Conservation (phyloP, 2,113 vertebrate species). For the Rhadina sibilatrix region DNA sequence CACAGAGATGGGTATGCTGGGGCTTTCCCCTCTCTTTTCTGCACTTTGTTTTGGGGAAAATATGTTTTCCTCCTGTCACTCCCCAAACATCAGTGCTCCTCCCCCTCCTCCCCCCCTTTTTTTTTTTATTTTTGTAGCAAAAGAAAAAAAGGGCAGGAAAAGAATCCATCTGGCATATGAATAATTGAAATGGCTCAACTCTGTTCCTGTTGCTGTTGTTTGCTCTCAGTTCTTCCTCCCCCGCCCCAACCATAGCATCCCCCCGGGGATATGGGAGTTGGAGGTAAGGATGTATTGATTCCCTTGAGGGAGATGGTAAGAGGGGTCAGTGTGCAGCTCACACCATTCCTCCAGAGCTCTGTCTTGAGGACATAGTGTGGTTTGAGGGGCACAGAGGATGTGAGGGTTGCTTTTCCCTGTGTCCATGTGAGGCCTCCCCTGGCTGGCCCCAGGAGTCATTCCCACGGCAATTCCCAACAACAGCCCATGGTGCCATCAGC, state of each 20-base stretch:
- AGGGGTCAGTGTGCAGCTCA: background rate
- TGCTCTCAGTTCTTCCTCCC: conserved; percentile 80
- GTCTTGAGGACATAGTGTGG: background rate
- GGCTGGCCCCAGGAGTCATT: background rate
- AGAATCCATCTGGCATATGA: conserved; percentile 98
- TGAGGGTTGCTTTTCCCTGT: background rate
- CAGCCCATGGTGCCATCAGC: fast-evolving
- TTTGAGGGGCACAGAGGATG: background rate
- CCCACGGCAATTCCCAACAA: background rate
- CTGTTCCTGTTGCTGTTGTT: conserved; percentile 98
- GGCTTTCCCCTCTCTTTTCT: conserved; percentile 28
- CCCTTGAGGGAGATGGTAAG: background rate
- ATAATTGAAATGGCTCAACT: conserved; percentile 99
- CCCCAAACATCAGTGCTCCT: conserved; percentile 46
- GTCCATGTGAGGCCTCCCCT: background rate
- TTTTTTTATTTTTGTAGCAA: conserved; percentile 64
- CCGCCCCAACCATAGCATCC: conserved; percentile 65
- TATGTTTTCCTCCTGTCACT: conserved; percentile 49
- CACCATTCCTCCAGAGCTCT: background rate
- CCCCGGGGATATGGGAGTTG: conserved; percentile 70
- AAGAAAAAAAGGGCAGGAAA: conserved; percentile 83
- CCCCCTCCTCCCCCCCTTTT: background rate
- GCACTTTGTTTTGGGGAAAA: conserved; percentile 74
- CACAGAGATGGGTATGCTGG: conserved; percentile 51
- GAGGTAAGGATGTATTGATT: conserved; percentile 68